Base-by-base conservation (phyloP, 2,888 invertebrate species). In the Amphipyra berbera region DNA sequence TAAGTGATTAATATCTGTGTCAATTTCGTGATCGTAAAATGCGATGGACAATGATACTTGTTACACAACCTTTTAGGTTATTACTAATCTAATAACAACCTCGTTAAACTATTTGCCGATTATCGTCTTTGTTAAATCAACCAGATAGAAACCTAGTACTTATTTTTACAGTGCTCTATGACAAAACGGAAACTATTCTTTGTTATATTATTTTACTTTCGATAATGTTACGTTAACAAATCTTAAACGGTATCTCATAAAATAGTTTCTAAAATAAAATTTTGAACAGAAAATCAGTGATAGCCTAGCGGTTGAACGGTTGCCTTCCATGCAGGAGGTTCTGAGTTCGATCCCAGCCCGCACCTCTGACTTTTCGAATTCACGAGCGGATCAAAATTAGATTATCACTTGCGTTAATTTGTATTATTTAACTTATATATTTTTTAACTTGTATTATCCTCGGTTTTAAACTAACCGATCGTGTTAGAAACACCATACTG, bases 21-120 rank as follows among this genome's bases (percentile, higher is more conserved):
- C 66, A 73, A 56, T 57, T 68, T 64, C 57, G 68, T 61, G 60
- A 76, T 63, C 68, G n/a, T 45, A 42, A 61, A 57, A 52, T 30
- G 4, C 70, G 46, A 63, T 67, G 60, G 47, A 57, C 68, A 63
- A 58, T 57, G 52, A 61, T 61, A 53, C 56, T 27, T 44, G 14
- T 72, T 67, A 61, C 40, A 44, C 40, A 75, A 79, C 55, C 12
- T 30, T 46, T 60, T 38, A 47, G 35, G 44, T 53, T 76, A 41
- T 47, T 42, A 65, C 58, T 30, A 40, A 53, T 65, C 64, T 40
- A n/a, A n/a, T n/a, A n/a, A 65, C 9, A 44, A 15, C 15, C 46
- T 42, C 42, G 41, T 40, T 60, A 42, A 14, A 37, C 30, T 44
- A 42, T 37, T 64, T 59, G 5, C 0, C 13, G 47, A 45, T 62